A percentile compares a stretch with the other conserved stretches of the same genome.
Conservation (phyloP, 2,888 invertebrate genomes). For the Xestoiulus laeticollis region DNA sequence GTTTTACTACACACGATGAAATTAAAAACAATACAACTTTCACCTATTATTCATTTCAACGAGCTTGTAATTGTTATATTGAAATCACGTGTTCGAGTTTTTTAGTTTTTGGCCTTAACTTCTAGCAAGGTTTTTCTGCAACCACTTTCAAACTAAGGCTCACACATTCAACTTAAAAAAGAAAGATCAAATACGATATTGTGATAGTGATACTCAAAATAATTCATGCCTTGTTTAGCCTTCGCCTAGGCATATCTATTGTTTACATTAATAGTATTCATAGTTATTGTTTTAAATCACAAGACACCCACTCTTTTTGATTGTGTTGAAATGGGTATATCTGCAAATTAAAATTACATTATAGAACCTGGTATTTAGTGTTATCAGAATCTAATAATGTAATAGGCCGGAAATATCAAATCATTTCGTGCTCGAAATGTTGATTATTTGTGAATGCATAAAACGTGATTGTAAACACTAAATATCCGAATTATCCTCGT, state of each 20-base stretch:
- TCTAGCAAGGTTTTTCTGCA: constrained; percentile 6
- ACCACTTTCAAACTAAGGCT: background rate
- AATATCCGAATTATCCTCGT: background rate
- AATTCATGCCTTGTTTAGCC: background rate
- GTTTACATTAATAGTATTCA: background rate
- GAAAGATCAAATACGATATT: background rate
- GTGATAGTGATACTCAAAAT: background rate
- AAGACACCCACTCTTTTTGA: background rate
- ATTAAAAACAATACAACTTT: background rate
- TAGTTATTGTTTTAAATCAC: background rate
- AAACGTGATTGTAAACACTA: background rate
- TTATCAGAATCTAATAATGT: background rate
- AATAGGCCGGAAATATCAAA: background rate
- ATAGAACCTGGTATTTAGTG: background rate
- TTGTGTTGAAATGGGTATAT: background rate
- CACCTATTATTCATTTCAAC: background rate
- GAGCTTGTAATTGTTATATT: background rate
- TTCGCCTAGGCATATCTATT: background rate
- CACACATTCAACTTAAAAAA: background rate
- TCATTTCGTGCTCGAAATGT: background rate
- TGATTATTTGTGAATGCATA: background rate
- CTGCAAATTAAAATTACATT: background rate
- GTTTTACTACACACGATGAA: background rate
- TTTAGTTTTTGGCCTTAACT: constrained; percentile 14
- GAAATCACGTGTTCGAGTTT: background rate